These are phyloP conservation scores for Agonopterix heracliana DNA, from an alignment of 2,888 invertebrate species.

Conservation along the genomic window DNA sequence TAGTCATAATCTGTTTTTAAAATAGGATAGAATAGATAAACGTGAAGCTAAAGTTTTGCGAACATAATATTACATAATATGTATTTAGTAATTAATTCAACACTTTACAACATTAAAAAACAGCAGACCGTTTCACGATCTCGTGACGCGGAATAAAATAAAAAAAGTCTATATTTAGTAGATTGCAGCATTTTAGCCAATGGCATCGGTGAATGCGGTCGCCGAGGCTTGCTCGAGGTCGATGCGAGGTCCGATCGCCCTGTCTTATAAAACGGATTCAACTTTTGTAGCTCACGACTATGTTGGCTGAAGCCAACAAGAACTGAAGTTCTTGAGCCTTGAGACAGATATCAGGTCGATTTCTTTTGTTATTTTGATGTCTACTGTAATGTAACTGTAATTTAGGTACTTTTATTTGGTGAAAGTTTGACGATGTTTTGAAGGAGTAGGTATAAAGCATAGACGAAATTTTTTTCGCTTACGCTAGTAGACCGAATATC, in stretches of 20 bases:
- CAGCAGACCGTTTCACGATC: slow-evolving; percentile 11
- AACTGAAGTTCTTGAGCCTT: slow-evolving; percentile 5
- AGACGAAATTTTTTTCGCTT: too few species aligned
- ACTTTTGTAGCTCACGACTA: slow-evolving; percentile 29
- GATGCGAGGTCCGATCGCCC: slow-evolving; percentile 43
- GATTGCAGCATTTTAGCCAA: slow-evolving; percentile 60
- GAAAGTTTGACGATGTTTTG: too few species aligned
- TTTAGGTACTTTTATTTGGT: too few species aligned
- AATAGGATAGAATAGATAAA: too few species aligned
- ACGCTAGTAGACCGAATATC: too few species aligned
- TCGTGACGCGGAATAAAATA: slow-evolving; percentile 43
- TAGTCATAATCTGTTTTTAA: too few species aligned
- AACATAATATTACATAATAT: slow-evolving; percentile 16
- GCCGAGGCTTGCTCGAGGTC: slow-evolving; percentile 62
- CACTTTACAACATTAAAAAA: neutral
- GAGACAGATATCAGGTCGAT: slow-evolving; percentile 1
- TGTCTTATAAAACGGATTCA: slow-evolving; percentile 18
- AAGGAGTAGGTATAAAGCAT: too few species aligned
- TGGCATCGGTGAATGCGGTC: slow-evolving; percentile 60
- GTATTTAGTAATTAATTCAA: too few species aligned
- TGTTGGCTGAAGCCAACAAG: too few species aligned
- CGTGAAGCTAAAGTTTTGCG: slow-evolving; percentile 1
- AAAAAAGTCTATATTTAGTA: slow-evolving; percentile 63
- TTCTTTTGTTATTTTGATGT: neutral
- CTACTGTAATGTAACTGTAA: too few species aligned